phyloP scores from a whole-genome alignment of 2,888 invertebrate genomes.

The Strigamia crassipes region DNA sequence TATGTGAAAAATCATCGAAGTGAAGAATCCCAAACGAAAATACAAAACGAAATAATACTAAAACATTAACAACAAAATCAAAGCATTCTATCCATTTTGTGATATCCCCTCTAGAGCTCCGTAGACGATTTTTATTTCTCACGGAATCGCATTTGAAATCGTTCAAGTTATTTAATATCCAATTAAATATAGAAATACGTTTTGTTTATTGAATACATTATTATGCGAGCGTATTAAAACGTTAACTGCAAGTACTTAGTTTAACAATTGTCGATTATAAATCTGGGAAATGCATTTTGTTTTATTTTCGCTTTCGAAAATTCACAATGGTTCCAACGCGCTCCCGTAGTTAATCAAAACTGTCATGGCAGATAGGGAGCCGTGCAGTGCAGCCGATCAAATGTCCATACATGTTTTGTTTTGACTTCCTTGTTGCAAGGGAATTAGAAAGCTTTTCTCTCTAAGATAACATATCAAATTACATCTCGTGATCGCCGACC shows the following conservation, averaged over 20 bases:
- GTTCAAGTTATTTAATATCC: background rate
- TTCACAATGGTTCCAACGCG: background rate
- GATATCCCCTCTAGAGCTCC: background rate
- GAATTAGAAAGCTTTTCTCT: background rate
- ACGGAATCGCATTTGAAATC: background rate
- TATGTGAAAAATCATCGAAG: no score
- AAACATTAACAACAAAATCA: background rate
- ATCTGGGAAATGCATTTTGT: no score
- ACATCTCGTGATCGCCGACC: background rate
- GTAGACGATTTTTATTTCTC: background rate
- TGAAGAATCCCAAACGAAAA: no score
- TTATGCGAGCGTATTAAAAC: no score
- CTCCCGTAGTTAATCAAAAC: background rate
- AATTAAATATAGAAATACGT: background rate
- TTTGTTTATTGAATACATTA: background rate
- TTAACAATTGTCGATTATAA: no score
- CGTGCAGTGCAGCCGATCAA: background rate
- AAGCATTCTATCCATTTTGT: background rate
- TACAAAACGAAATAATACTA: background rate
- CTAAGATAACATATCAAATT: background rate
- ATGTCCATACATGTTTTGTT: background rate
- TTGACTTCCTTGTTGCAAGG: background rate
- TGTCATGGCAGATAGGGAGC: background rate
- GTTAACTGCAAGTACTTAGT: no score
- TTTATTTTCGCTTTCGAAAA: no score